Conservation (phyloP, 2,113 vertebrate genomes). For the Chauna torquata region DNA sequence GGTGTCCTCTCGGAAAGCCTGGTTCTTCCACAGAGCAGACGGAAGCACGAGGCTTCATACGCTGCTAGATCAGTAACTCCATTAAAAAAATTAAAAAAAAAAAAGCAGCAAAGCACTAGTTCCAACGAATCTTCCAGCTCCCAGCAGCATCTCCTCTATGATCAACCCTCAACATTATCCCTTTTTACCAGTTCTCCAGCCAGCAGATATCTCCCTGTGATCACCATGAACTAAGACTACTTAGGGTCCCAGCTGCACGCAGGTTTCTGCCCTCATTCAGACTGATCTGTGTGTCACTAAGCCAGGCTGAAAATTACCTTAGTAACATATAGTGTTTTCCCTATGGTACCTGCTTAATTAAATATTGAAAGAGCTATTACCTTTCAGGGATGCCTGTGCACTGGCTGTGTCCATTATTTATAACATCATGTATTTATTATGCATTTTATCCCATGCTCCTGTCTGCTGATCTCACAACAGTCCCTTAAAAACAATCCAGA, state of each 20-base stretch:
- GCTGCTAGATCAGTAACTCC: not conserved
- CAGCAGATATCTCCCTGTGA: not conserved
- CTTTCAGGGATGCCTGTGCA: slow-evolving; percentile 51
- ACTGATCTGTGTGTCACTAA: not conserved
- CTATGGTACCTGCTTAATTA: slow-evolving; percentile 1
- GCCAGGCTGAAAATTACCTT: not conserved
- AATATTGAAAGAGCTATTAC: slow-evolving; percentile 63
- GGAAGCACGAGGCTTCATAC: not conserved
- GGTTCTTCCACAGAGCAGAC: not conserved
- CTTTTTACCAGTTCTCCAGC: not conserved
- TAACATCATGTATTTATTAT: slow-evolving; percentile 17
- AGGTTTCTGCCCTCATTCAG: not conserved
- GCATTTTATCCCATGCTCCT: not conserved
- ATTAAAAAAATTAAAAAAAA: not conserved
- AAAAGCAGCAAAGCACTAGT: not conserved
- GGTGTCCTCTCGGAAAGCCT: not conserved
- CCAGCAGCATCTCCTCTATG: not conserved
- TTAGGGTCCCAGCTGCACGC: not conserved
- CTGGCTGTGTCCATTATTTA: slow-evolving; percentile 57
- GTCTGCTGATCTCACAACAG: slow-evolving; percentile 30
- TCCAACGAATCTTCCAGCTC: too few relatives aligned
- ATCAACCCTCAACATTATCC: not conserved
- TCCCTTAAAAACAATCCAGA: slow-evolving; percentile 32
- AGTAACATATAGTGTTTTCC: not conserved
- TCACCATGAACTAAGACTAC: not conserved